phyloP scores from a whole-genome alignment of 2,888 invertebrate species.

The Pseudococcus longispinus region DNA sequence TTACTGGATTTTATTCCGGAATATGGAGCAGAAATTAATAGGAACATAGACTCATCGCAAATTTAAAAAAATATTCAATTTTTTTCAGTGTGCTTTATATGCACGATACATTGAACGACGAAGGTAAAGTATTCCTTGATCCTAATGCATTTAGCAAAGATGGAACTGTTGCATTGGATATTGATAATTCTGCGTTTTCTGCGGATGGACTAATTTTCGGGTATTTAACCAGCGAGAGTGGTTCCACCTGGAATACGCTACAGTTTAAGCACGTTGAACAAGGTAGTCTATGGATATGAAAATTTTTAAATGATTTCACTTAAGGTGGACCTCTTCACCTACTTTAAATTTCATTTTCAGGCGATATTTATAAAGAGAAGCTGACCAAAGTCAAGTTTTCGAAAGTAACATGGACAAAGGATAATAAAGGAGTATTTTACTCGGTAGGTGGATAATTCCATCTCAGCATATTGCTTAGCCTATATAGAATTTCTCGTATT shows the following conservation, averaged over 20 bases:
- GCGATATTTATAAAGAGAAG: slow-evolving; percentile 86
- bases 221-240: not conserved
- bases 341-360: slow-evolving; percentile 63
- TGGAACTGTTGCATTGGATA: slow-evolving; percentile 62
- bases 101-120: not conserved
- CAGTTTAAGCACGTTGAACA: not conserved
- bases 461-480: too few species aligned
- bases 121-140: not conserved
- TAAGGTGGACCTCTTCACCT: not conserved
- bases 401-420: slow-evolving; percentile 90
- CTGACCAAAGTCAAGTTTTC: slow-evolving; percentile 92
- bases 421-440: slow-evolving; percentile 94
- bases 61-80: too few species aligned
- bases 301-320: not conserved
- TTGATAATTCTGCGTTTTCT: not conserved
- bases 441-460: too few species aligned
- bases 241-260: not conserved
- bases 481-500: not conserved
- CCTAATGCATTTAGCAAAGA: not conserved
- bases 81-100: not conserved
- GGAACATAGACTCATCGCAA: too few species aligned
- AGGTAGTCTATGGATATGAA: not conserved
- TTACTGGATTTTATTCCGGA: too few species aligned
- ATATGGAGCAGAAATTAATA: too few species aligned
- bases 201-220: not conserved